Conservation (phyloP, 2,113 vertebrate genomes). For the Istiophorus platypterus region DNA sequence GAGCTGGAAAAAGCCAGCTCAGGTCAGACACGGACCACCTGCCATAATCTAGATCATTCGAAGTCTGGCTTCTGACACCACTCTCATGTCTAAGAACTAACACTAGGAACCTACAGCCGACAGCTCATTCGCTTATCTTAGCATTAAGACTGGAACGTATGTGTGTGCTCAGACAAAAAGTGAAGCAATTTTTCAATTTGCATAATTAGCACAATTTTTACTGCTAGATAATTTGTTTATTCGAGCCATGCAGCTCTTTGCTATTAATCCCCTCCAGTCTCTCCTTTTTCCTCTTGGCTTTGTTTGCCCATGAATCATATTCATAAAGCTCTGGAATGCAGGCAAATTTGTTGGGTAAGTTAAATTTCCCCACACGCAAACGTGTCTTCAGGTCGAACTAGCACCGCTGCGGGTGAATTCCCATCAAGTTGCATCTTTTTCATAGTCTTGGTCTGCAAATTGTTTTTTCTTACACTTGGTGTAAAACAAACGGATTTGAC, state of each 20-base stretch:
- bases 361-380: not conserved
- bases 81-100: not conserved
- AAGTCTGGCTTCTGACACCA: not conserved
- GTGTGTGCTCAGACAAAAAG: not conserved
- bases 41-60: not conserved
- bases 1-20: not conserved
- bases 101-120: not conserved
- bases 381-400: not conserved
- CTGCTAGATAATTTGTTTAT: not conserved
- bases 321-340: not conserved
- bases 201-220: not conserved
- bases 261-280: not conserved
- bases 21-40: conserved; percentile 34
- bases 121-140: not conserved
- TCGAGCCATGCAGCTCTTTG: not conserved
- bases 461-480: not conserved
- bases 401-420: not conserved
- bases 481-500: not conserved
- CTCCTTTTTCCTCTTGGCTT: not conserved
- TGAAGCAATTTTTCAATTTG: not conserved
- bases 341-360: not conserved
- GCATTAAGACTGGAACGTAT: not conserved
- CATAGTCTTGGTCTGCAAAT: not conserved
- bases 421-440: not conserved
- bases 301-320: not conserved